Evolutionary conservation across 2,113 vertebrate species (phyloP).

Genomic region (Nothoprocta perdicaria): DNA sequence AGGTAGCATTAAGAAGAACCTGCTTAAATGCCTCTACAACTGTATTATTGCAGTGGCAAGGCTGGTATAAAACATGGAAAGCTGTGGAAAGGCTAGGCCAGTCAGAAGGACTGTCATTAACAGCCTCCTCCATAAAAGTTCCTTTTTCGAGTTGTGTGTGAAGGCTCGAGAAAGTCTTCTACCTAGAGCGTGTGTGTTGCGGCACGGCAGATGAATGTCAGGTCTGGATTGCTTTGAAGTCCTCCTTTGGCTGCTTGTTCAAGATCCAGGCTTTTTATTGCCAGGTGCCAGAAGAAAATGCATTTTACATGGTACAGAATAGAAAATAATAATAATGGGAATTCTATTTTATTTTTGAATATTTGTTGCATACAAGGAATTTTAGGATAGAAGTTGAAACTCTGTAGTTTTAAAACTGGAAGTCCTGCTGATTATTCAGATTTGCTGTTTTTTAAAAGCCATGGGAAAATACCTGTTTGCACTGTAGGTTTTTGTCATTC

Average conservation of each 20-base stretch:
- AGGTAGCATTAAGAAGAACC: neutral
- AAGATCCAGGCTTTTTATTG: neutral
- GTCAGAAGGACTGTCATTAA: neutral
- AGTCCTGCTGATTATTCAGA: neutral
- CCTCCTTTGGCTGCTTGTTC: neutral
- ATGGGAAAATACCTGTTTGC: neutral
- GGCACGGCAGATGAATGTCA: neutral
- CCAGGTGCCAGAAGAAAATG: neutral
- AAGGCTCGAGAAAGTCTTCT: neutral
- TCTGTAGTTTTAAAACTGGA: neutral
- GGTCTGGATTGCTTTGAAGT: neutral
- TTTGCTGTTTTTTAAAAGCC: slow-evolving; percentile 11
- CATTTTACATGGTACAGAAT: neutral
- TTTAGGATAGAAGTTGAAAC: neutral
- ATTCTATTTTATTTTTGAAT: neutral
- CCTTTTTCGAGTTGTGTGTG: neutral
- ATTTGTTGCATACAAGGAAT: neutral
- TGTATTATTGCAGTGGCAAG: neutral
- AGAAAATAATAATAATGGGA: neutral
- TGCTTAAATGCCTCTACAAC: neutral
- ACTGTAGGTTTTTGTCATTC: slow-evolving; percentile 18
- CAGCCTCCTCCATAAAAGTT: neutral
- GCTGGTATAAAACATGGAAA: neutral
- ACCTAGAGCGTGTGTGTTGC: neutral
- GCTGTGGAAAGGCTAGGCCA: neutral